phyloP scores from a whole-genome alignment of 1,140 invertebrate genomes.

The Plodia interpunctella region DNA sequence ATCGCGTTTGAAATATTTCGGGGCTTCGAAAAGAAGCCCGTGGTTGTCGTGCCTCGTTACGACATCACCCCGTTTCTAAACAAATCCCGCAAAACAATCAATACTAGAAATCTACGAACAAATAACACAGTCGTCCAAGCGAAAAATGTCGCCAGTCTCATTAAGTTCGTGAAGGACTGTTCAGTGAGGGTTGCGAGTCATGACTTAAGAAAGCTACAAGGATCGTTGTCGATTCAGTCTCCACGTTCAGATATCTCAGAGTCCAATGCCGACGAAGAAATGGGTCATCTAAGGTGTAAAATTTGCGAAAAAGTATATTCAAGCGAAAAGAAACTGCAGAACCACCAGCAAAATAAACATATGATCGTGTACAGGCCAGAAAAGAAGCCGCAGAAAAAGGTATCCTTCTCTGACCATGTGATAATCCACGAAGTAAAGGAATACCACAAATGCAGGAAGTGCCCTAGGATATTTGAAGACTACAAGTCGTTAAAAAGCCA shows the following conservation, averaged over 20 bases:
- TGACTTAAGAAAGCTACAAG: conserved; percentile 35
- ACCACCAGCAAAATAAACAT: conserved; percentile 57
- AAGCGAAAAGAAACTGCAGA: conserved; percentile 43
- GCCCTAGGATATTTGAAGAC: conserved; percentile 49
- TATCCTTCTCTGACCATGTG: conserved; percentile 58
- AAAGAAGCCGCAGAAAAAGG: conserved; percentile 43
- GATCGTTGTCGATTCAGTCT: conserved; percentile 14
- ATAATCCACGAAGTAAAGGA: conserved; percentile 54
- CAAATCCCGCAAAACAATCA: not conserved
- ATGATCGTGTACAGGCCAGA: conserved; percentile 37
- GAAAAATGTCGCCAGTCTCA: not conserved
- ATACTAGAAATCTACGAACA: too few species aligned
- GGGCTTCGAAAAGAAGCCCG: conserved; percentile 45
- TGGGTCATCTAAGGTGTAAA: conserved; percentile 41
- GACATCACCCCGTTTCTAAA: conserved; percentile 47
- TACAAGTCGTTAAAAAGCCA: conserved; percentile 48
- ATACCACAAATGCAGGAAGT: conserved; percentile 61
- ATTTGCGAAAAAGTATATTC: conserved; percentile 49
- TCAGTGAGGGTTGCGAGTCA: conserved; percentile 35
- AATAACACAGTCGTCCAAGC: conserved; percentile 9
- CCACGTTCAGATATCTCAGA: conserved; percentile 18
- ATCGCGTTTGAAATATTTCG: conserved; percentile 33
- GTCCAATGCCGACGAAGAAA: conserved; percentile 15
- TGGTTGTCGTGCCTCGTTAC: conserved; percentile 34
- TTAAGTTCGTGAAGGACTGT: conserved; percentile 24